phyloP scores from a whole-genome alignment of 2,113 vertebrate genomes.

The Lasiurus cinereus region DNA sequence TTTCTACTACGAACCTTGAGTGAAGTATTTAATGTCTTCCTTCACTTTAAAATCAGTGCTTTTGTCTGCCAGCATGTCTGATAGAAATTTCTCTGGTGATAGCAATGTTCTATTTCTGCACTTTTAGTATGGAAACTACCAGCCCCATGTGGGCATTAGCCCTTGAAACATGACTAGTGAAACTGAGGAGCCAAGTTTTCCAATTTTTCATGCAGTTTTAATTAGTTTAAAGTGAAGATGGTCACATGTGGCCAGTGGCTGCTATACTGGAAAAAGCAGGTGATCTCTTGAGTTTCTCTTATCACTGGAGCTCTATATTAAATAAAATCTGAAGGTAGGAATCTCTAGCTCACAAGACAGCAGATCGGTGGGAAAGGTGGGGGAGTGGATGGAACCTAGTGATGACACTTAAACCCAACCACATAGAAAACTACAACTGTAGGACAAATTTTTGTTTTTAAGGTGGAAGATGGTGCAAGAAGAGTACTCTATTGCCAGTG shows the following conservation, averaged over 20 bases:
- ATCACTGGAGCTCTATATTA: neutral
- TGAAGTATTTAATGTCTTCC: neutral
- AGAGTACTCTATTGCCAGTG: neutral
- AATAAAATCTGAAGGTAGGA: neutral
- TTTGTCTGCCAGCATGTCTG: neutral
- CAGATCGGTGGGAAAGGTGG: neutral
- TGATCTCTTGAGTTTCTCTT: neutral
- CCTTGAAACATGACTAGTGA: neutral
- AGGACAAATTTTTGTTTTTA: neutral
- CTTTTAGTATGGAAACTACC: neutral
- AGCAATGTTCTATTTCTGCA: neutral
- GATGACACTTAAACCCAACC: neutral
- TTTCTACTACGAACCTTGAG: neutral
- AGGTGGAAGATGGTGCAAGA: neutral
- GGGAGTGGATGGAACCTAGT: neutral
- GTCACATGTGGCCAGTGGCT: neutral
- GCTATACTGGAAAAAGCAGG: neutral
- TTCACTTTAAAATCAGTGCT: conserved; percentile 1
- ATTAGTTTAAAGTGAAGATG: neutral
- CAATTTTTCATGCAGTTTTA: conserved; percentile 25
- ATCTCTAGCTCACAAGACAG: neutral
- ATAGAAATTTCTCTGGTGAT: neutral
- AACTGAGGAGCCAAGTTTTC: neutral
- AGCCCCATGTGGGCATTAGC: neutral
- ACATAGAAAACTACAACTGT: neutral